Conservation (phyloP, 2,888 invertebrate genomes). For the Tribolium freemani region DNA sequence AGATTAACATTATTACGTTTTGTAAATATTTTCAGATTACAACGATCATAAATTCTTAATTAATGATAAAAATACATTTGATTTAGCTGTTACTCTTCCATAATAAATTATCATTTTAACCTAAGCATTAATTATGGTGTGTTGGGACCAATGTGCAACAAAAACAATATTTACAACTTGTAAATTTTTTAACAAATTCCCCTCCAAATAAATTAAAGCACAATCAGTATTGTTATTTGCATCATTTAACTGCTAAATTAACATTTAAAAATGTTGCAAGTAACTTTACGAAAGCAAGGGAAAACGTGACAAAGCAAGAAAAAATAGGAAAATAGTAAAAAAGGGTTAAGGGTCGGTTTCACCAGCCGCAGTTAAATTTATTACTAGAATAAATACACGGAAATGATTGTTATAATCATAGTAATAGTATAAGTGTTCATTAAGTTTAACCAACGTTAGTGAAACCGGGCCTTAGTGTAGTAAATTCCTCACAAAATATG, state of each 20-base stretch:
- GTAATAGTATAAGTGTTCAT: too few species aligned
- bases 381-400: too few species aligned
- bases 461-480: too few species aligned
- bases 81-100: too few species aligned
- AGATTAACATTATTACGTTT: not conserved
- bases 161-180: not conserved
- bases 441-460: too few species aligned
- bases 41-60: too few species aligned
- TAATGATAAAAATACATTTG: too few species aligned
- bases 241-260: too few species aligned
- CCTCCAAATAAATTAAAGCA: not conserved
- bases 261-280: not conserved
- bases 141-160: not conserved
- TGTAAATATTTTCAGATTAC: too few species aligned
- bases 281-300: not conserved
- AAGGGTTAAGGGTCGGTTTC: too few species aligned
- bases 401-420: too few species aligned
- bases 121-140: constrained; percentile 16
- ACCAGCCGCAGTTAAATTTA: too few species aligned
- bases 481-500: not conserved
- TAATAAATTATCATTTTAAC: not conserved
- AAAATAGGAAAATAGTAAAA: not conserved
- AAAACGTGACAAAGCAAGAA: not conserved
- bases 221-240: not conserved
- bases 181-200: not conserved